Evolutionary conservation across 2,888 invertebrate genomes (phyloP).

Genomic region (Anoplius nigerrimus): DNA sequence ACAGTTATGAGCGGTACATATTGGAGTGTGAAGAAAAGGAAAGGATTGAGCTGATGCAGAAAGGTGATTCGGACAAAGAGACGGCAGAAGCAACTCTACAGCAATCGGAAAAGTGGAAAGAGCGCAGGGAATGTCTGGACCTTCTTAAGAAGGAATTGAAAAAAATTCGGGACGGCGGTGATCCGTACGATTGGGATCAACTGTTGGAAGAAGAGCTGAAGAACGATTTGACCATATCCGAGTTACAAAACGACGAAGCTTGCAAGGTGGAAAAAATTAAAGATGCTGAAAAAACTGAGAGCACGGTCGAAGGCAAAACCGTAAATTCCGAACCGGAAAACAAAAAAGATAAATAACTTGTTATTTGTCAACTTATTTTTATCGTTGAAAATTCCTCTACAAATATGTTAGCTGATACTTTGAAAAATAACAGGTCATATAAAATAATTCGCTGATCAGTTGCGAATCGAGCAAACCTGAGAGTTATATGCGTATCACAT

Average conservation of each 20-base stretch:
- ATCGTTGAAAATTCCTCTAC: not conserved
- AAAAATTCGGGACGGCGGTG: constrained; percentile 66
- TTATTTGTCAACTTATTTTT: not conserved
- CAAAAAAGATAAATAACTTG: constrained; percentile 6
- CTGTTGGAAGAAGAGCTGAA: constrained; percentile 59
- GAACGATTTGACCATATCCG: constrained; percentile 9
- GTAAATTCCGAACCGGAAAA: not conserved
- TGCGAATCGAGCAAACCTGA: too few relatives aligned
- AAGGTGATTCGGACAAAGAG: constrained; percentile 21
- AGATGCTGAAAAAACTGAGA: not conserved
- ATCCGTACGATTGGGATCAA: constrained; percentile 67
- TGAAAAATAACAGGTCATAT: not conserved
- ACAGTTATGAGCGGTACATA: constrained; percentile 68
- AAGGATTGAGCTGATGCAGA: constrained; percentile 25
- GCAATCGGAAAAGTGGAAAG: constrained; percentile 65
- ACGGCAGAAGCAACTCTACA: not conserved
- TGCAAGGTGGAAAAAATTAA: not conserved
- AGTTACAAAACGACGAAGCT: constrained; percentile 60
- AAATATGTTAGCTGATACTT: not conserved
- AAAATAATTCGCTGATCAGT: too few relatives aligned
- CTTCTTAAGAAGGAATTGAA: constrained; percentile 70
- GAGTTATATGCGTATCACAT: too few relatives aligned
- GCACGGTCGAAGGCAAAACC: not conserved
- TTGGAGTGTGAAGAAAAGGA: constrained; percentile 68
- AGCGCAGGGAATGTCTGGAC: constrained; percentile 68